Evolutionary conservation across 2,888 invertebrate species (phyloP), one percentile per base, ranked within the genome.

Genomic region (Phania funesta): DNA sequence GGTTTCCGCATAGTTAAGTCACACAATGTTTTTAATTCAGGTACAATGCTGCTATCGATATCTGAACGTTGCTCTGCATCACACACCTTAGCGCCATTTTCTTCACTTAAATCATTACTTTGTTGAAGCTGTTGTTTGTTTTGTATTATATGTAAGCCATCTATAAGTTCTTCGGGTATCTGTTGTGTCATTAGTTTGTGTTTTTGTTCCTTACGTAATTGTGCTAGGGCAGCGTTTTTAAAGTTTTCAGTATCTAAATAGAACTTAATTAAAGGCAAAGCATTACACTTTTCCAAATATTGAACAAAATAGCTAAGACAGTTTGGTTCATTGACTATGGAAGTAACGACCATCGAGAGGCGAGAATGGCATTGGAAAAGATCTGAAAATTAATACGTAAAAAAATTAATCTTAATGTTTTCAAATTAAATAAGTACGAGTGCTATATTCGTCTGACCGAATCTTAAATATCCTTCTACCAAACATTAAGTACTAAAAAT

Each of bases 221-320:
- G 87, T 18, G 83, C 80, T 20, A 87, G 9, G 2, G 90, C 89
- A 7, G 92, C 91, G 3, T 89, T 88, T 87, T 92, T 93, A 86
- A 95, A 94, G 85, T 93, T 93, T 87, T 96, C 95, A 52, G 95
- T 93, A 87, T 96, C 96, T 84, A 96, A 89, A 94, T 95, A 96
- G 89, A 96, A 95, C 89, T 94, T 94, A 1, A 96, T 92, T 35
- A 95, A 91, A 20, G 93, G 90, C 71, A 94, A 90, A 70, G 94
- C 93, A 75, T 94, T 94, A 84, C 94, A 93, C n/a, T 94, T 92
- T 87, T 97, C 96, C 93, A 98, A 93, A 90, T 94, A 98, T 87
- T 97, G 96, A 71, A 96, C 93, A 89, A 98, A 96, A 90, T 96
- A 96, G 56, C 94, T 94, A 26, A 97, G 92, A 73, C 96, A 96